Evolutionary conservation across 2,797 vertebrate species (phyloP), one percentile per base, ranked within the genome.

Genomic region (Melanotaenia parkinsoni): DNA sequence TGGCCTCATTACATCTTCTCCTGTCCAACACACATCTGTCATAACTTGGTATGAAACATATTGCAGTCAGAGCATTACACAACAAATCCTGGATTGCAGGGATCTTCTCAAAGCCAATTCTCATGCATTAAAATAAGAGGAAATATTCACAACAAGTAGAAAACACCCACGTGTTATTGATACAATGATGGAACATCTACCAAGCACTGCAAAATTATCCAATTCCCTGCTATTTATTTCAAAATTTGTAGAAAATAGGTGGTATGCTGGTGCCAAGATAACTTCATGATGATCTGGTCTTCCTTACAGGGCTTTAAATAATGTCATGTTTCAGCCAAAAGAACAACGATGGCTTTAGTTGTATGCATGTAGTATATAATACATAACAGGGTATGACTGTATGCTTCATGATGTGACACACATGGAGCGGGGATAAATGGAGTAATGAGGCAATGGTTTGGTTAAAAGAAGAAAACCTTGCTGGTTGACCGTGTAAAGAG

Each of bases 271-370:
- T 54, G 35, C 50, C 20, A 30, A 58, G 14, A 22, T 37, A 57
- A 58, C 4, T 26, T 33, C 43, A 53, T 32, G 26, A 54, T 69
- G 18, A 45, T 51, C 67, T 0, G 1, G 24, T 78, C 24, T 69
- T 74, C n/a, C 76, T 28, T 24, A 58, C 20, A n/a, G 1, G 18
- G 33, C 50, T 40, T 70, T 58, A 26, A 67, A 53, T 67, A 28
- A 37, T 43, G 53, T 45, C 12, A 70, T 5, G 40, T 35, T 70
- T 56, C 4, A 70, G 50, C 50, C 57, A 64, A 33, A 62, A 80
- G 37, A 54, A 30, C 33, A 61, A 58, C 73, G 77, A 64, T 65
- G 56, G 45, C 67, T 60, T 63, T 67, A 72, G 65, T 24, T 35
- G 54, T 73, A 66, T 54, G 26, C 43, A 37, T 62, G 54, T 30